A percentile compares a stretch with the other conserved stretches of the same genome.
phyloP scores from a whole-genome alignment of 2,888 invertebrate species.

The Campaea margaritaria region DNA sequence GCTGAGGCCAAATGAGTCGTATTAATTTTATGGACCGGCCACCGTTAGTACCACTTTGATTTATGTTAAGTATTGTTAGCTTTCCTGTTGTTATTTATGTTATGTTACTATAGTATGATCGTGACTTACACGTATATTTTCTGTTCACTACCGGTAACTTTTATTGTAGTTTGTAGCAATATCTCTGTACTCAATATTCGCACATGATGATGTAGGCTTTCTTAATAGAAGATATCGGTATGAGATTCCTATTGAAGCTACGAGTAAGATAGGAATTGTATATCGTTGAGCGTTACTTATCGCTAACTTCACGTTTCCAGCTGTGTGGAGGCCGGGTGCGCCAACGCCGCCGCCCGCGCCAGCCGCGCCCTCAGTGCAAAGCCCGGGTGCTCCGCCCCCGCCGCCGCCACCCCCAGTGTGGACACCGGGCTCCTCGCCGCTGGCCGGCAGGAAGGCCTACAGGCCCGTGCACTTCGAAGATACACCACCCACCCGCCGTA shows the following conservation, averaged over 20 bases:
- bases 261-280: too few relatives aligned
- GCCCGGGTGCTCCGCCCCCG: constrained; percentile 80
- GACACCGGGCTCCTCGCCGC: constrained; percentile 92
- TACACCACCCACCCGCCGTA: constrained; percentile 74
- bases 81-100: constrained; percentile 18
- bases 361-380: constrained; percentile 66
- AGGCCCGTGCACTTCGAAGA: constrained; percentile 88
- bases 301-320: constrained; percentile 46
- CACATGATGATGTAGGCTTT: too few relatives aligned
- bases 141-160: background rate
- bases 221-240: too few relatives aligned
- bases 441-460: constrained; percentile 90
- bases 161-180: background rate
- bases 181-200: too few relatives aligned
- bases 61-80: constrained; percentile 35
- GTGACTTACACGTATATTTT: constrained; percentile 6
- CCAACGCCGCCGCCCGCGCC: constrained; percentile 69
- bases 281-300: background rate
- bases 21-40: constrained; percentile 48
- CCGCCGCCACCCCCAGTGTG: constrained; percentile 90
- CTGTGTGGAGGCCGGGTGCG: constrained; percentile 80
- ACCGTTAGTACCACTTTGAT: constrained; percentile 35
- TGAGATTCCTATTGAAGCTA: too few relatives aligned
- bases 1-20: constrained; percentile 46
- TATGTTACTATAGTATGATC: constrained; percentile 8